Evolutionary conservation across 2,113 vertebrate species (phyloP), one percentile per base, ranked within the genome.

Genomic region (Pipa parva): DNA sequence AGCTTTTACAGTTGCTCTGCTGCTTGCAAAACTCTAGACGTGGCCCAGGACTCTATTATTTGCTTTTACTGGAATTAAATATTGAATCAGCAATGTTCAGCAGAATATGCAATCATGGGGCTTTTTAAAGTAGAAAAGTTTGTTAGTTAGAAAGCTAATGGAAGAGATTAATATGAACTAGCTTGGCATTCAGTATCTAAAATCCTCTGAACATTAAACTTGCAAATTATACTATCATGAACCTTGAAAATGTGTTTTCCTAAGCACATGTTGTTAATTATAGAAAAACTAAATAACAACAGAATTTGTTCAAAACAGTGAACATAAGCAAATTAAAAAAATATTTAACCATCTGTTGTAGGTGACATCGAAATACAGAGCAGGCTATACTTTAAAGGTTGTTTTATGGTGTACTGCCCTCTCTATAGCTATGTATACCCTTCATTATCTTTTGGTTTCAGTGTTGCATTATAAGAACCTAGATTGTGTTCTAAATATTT

Each of bases 21-120:
- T 46, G 46, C 21, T 37, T 15, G 25, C 50, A 33, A 25, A 56
- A 29, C 56, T 37, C 4, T 22, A 33, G 25, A 45, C 18, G 58
- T 54, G 31, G 48, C 18, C 25, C 25, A 2, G 24, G 24, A 13
- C 39, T 9, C n/a, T 22, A n/a, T 18, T 60, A 61, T 61, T 52
- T 54, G 48, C 26, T 61, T 61, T 58, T 70, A 60, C 66, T 29
- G 20, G 26, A 70, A 70, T 24, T 69, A 29, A 52, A 69, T 51
- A 60, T 31, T 69, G 66, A 54, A 61, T 70, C 66, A 70, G 58
- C 66, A 70, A 61, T 54, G 66, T 54, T 70, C 56, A 54, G 26
- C 31, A 54, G 54, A 61, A 60, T 61, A 54, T 69, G 66, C 57
- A 8, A 54, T 21, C 18, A 61, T 54, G 18, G 48, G 37, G 51